Evolutionary conservation across 2,797 vertebrate species (phyloP).

Genomic region (Lemur catta): DNA sequence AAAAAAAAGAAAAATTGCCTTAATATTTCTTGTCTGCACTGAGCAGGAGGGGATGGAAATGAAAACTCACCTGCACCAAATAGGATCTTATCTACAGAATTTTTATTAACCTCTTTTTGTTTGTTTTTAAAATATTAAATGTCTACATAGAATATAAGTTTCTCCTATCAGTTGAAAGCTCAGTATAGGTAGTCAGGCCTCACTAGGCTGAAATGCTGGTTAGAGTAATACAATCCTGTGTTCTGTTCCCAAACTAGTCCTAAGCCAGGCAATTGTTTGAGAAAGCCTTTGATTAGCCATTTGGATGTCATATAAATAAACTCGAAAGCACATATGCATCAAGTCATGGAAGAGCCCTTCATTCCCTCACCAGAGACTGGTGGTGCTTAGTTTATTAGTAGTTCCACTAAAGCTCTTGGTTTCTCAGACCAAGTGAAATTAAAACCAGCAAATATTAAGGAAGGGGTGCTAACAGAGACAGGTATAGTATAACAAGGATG

Average conservation of each 20-base stretch:
- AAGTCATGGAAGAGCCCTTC: neutral
- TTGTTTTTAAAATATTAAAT: conserved; percentile 27
- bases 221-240: neutral
- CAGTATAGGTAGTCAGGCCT: neutral
- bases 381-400: neutral
- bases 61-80: neutral
- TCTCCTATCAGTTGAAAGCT: neutral
- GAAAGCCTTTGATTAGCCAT: neutral
- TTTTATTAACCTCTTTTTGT: neutral
- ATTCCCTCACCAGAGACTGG: neutral
- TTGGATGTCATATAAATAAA: neutral
- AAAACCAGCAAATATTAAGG: neutral
- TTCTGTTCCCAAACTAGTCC: neutral
- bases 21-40: neutral
- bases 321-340: neutral
- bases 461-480: neutral
- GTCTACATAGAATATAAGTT: neutral
- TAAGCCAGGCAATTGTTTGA: neutral
- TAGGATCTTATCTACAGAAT: neutral
- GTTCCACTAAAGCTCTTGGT: neutral
- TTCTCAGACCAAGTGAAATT: neutral
- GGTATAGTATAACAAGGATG: neutral
- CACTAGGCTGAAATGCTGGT: neutral
- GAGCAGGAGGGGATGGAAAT: neutral
- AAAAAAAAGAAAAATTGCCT: neutral